Evolutionary conservation across 2,113 vertebrate species (phyloP), one percentile per base, ranked within the genome.

Genomic region (Octodon degus): DNA sequence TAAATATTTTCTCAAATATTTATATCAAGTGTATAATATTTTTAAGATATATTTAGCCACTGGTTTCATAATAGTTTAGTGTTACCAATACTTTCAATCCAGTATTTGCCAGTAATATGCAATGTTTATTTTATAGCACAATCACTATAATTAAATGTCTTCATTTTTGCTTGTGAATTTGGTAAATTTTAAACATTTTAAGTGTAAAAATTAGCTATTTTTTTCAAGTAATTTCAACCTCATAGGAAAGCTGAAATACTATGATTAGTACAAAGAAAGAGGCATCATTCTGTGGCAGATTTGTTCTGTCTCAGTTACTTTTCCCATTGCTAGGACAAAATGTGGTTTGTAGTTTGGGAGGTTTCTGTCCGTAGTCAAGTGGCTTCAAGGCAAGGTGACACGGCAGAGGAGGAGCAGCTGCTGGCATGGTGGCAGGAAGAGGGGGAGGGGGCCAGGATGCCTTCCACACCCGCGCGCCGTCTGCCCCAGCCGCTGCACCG

Each of bases 121-220:
- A 47, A 47, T 58, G 13, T 79, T 87, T 82, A 40, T 50, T 93
- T 70, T 50, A 81, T 2, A n/a, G 63, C 16, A 30, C 12, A 32
- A 10, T 90, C 63, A 10, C 32, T 79, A 63, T 17, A 17, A 84
- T 74, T 88, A 72, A 68, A 58, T 62, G 27, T 83, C 40, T 12
- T 43, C 5, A 37, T 63, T 90, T 95, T 88, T 82, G 62, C 80
- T 77, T 77, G 25, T 30, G 13, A 91, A 47, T 90, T 90, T 77
- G 37, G 8, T 5, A 90, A 62, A 76, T 86, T 13, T 43, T 30
- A 0, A 53, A 94, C 89, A 68, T 7, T 55, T 76, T 58, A 32
- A 60, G 2, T 79, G 83, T 80, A 77, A 47, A 55, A 68, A 37
- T 88, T 77, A 27, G 12, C 24, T 77, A 17, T 27, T 27, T n/a